These are phyloP conservation scores for Sarcophaga rosellei DNA, from an alignment of 2,888 invertebrate species.

Conservation along the genomic window DNA sequence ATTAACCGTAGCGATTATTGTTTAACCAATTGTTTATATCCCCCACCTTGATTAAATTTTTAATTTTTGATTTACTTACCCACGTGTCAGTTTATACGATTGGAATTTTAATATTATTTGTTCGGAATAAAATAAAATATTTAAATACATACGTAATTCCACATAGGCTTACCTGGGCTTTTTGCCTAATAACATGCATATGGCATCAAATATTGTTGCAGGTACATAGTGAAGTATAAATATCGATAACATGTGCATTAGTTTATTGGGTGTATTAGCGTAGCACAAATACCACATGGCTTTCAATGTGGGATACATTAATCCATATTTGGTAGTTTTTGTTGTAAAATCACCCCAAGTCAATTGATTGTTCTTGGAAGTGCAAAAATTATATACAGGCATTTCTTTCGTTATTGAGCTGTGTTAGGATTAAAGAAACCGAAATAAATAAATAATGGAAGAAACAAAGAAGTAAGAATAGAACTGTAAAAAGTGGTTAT, in stretches of 20 bases:
- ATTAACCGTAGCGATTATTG: no score
- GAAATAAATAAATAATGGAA: constrained; percentile 4
- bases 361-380: constrained; percentile 91
- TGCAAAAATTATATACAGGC: constrained; percentile 93
- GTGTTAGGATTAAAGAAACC: not conserved
- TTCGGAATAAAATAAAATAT: no score
- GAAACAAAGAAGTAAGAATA: not conserved
- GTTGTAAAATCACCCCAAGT: constrained; percentile 88
- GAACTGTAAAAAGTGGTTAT: no score
- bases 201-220: constrained; percentile 84
- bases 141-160: no score
- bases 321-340: constrained; percentile 83
- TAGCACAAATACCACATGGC: constrained; percentile 87
- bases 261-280: constrained; percentile 83
- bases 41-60: no score
- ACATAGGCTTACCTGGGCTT: constrained; percentile 83
- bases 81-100: no score
- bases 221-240: constrained; percentile 87
- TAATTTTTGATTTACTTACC: no score
- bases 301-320: constrained; percentile 84
- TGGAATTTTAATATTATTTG: no score
- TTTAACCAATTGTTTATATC: no score
- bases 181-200: constrained; percentile 83
- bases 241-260: constrained; percentile 83
- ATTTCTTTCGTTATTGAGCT: constrained; percentile 79